Evolutionary conservation across 2,113 vertebrate genomes (phyloP), one percentile per base, ranked within the genome.

Genomic region (Steatornis caripensis): DNA sequence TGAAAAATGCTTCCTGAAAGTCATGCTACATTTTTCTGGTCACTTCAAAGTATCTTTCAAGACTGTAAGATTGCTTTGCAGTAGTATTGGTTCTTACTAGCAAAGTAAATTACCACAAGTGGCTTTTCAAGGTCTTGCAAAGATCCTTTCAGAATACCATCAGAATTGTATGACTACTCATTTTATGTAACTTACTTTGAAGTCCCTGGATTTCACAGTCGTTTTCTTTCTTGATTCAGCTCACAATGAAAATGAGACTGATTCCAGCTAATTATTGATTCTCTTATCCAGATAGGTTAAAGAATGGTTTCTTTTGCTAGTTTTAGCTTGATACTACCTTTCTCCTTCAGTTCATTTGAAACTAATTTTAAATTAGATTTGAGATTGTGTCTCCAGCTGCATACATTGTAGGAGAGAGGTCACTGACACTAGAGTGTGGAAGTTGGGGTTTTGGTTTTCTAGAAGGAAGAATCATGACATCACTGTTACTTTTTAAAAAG

Each of bases 341-440:
- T 87, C 45, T 87, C 13, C 54, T 81, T 69, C 87, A 87, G 87
- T 87, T 94, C 85, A 90, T 96, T 93, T 95, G 68, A 46, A 95
- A 93, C 41, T 65, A 27, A 80, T 87, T 98, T 84, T 68, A 86
- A 96, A 97, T 95, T 91, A 89, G 36, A 66, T 83, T 79, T 46
- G 60, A 86, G 87, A 76, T 72, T 74, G 45, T 93, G 34, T 87
- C 79, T 97, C 80, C 80, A 90, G 71, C 64, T 87, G 84, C 72
- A 87, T 93, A 75, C 22, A 27, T 54, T 43, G 68, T 49, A 71
- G 68, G 62, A 93, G 34, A 85, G 26, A 65, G 43, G 49, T 80
- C 51, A 80, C 29, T 79, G 49, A 41, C 48, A 70, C 32, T 5
- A 70, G 21, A 46, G 4, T 6, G 13, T 79, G 36, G 78, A 90